Percentiles rank a stretch among this genome's conserved stretches.
Evolutionary conservation across 2,797 vertebrate genomes (phyloP).

Genomic region (Simalia tracyae): DNA sequence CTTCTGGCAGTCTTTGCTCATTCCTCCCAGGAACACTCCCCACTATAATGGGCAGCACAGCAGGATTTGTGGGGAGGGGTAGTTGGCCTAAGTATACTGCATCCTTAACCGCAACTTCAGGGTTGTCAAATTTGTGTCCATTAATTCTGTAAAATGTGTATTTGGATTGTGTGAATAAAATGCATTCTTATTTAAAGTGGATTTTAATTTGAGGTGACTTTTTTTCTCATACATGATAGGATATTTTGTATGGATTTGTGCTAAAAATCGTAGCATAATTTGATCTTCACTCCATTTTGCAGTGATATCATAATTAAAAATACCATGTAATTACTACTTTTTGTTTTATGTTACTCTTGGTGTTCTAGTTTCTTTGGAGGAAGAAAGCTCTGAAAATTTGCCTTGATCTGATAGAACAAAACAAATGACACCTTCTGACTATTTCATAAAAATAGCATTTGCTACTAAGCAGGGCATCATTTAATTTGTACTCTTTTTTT

Average conservation of each 20-base stretch:
- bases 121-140: too few species aligned
- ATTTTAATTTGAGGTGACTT: not conserved
- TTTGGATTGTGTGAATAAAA: not conserved
- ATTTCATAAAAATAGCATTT: not conserved
- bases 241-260: not conserved
- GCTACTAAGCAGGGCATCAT: not conserved
- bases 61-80: too few species aligned
- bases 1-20: too few species aligned
- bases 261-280: too few species aligned
- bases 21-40: too few species aligned
- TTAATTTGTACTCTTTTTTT: slow-evolving; percentile 11
- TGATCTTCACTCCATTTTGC: not conserved
- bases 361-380: not conserved
- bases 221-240: not conserved
- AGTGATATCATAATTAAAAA: not conserved
- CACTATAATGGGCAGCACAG: too few species aligned
- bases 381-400: not conserved
- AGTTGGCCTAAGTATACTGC: too few species aligned
- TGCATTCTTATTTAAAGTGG: not conserved
- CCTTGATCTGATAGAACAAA: not conserved
- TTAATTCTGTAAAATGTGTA: too few species aligned
- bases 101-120: too few species aligned
- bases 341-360: not conserved
- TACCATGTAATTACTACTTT: not conserved
- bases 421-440: not conserved